Evolutionary conservation across 1,140 invertebrate genomes (phyloP), one percentile per base, ranked within the genome.

Genomic region (Neodiprion virginianus): DNA sequence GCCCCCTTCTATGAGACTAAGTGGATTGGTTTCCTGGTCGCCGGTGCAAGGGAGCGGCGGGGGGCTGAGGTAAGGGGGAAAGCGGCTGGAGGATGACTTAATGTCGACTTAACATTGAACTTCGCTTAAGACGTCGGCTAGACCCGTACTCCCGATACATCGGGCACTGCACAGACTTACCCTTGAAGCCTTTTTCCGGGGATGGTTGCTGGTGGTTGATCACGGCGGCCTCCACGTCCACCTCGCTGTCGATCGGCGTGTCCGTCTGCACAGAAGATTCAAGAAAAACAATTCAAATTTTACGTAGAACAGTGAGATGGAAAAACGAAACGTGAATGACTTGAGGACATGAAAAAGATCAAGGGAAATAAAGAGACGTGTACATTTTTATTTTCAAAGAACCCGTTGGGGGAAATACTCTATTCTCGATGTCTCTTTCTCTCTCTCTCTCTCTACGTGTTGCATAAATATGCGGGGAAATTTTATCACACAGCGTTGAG

Each of bases 171-270:
- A 48, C 17, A 40, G 21, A 78, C 79, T 71, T 79, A 88, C 87
- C 87, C 80, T 88, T 88, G 76, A 88, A 88, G 40, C 87, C 87
- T 78, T 87, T 88, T 76, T 88, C 87, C 49, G 87, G 87, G 1
- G 84, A 86, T 9, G 79, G 79, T 17, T 81, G 74, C 69, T 87
- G 86, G 73, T 81, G 79, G 78, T 81, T 86, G 28, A 80, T 79
- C 7, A 72, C 78, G 71, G 85, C 86, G 47, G 82, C 80, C 74
- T 87, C 85, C 0, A 80, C 78, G 78, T 85, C 85, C 10, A 79
- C 81, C 10, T 85, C 85, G 68, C 78, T 83, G 69, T 87, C 86
- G 49, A 84, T 73, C 17, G 84, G 84, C 10, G 83, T 82, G 75
- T 88, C 86, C 71, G 87, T 83, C 87, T 88, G 81, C n/a, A 87